phyloP scores from a whole-genome alignment of 2,797 vertebrate species.

The Pseudomugil gertrudae region DNA sequence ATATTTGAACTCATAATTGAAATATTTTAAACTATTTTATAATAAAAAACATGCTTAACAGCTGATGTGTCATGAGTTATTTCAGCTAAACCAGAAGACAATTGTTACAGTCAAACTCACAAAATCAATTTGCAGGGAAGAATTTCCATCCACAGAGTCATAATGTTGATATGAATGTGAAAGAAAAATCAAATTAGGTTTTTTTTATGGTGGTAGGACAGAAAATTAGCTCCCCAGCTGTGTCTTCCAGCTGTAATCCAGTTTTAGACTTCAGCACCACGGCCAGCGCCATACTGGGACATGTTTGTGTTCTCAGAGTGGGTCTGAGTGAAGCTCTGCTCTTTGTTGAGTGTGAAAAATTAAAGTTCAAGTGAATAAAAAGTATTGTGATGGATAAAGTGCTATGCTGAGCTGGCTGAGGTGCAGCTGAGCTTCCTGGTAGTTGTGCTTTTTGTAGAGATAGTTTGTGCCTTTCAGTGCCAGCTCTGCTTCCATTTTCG shows the following conservation, averaged over 20 bases:
- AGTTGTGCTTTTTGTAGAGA: constrained; percentile 4
- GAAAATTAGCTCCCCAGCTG: constrained; percentile 6
- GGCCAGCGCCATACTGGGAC: constrained; percentile 25
- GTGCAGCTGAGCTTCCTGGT: constrained; percentile 16
- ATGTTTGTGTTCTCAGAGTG: constrained; percentile 29
- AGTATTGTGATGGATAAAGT: constrained; percentile 10
- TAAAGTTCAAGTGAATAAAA: constrained; percentile 49
- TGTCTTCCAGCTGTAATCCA: constrained; percentile 16
- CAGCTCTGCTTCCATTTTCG: constrained; percentile 27
- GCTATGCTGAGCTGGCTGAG: constrained; percentile 2
- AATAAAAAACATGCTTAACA: neutral
- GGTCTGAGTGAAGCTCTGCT: constrained; percentile 28
- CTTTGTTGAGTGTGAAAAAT: constrained; percentile 26
- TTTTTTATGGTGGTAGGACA: neutral
- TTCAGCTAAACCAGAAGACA: neutral
- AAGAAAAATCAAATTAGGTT: neutral
- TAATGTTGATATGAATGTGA: neutral
- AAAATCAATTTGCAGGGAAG: neutral
- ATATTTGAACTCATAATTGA: neutral
- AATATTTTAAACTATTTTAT: neutral
- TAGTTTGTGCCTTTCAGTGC: constrained; percentile 12
- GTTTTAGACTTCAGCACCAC: constrained; percentile 35
- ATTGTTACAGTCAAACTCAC: neutral
- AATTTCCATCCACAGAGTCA: neutral
- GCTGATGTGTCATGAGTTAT: neutral